These are phyloP conservation scores for Sebastiscus albofasciatus DNA, from an alignment of 2,797 vertebrate species.

Conservation along the genomic window DNA sequence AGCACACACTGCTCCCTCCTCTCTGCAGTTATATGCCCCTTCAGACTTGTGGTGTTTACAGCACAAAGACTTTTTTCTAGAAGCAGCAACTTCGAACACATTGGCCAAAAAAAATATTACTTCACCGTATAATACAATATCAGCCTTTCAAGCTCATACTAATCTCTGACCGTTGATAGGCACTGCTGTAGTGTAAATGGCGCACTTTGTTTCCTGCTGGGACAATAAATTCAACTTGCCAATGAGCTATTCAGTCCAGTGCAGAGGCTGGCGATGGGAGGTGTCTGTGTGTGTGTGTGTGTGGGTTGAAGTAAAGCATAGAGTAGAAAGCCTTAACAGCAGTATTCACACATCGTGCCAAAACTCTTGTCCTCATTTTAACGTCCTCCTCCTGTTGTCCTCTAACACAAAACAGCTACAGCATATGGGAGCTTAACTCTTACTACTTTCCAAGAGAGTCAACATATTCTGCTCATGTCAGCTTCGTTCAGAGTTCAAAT, in stretches of 20 bases:
- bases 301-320: conserved; percentile 21
- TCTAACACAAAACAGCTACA: conserved; percentile 21
- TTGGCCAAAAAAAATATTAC: background rate
- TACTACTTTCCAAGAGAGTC: background rate
- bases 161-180: background rate
- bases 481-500: background rate
- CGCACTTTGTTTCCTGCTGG: conserved; percentile 27
- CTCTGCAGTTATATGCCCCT: background rate
- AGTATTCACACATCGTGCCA: conserved; percentile 49
- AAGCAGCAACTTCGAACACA: conserved; percentile 6
- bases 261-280: conserved; percentile 18
- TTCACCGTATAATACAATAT: background rate
- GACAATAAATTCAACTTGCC: conserved; percentile 60
- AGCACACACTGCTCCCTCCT: background rate
- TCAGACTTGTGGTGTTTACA: background rate
- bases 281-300: conserved; percentile 14
- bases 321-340: conserved; percentile 57
- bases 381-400: conserved; percentile 22
- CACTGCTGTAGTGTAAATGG: background rate
- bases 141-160: background rate
- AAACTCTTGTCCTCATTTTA: conserved; percentile 50
- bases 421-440: background rate
- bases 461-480: background rate
- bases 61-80: background rate
- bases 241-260: conserved; percentile 32